These are phyloP conservation scores for Scrobipalpa atriplicella DNA, from an alignment of 2,888 invertebrate species.

Conservation along the genomic window DNA sequence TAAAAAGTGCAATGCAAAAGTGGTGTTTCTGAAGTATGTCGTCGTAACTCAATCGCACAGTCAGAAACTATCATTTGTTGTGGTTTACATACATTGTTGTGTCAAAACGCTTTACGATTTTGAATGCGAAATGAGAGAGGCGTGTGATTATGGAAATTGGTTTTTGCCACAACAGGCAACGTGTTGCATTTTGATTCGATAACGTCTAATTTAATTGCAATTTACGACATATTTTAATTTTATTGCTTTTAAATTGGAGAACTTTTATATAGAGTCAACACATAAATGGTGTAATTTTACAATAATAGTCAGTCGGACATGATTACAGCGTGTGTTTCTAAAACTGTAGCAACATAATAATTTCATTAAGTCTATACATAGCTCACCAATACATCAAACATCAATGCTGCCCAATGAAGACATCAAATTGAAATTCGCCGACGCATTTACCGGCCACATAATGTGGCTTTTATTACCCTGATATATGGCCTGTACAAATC, in stretches of 20 bases:
- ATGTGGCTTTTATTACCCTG: conserved; percentile 72
- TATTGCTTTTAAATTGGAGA: neutral
- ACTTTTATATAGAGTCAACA: neutral
- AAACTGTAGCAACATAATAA: neutral
- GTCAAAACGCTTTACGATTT: conserved; percentile 63
- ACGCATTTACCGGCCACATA: conserved; percentile 61
- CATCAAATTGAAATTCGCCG: conserved; percentile 79
- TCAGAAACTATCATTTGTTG: conserved; percentile 78
- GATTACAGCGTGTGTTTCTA: neutral
- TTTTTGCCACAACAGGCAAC: conserved; percentile 25
- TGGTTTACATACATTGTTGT: conserved; percentile 73
- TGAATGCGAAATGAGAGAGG: conserved; percentile 59
- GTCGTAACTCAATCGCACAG: conserved; percentile 73
- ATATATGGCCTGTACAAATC: conserved; percentile 74
- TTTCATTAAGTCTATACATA: neutral
- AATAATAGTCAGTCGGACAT: neutral
- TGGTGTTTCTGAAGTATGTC: conserved; percentile 57
- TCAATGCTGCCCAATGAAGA: conserved; percentile 52
- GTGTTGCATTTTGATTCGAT: conserved; percentile 20
- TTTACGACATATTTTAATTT: neutral
- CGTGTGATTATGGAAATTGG: conserved; percentile 26
- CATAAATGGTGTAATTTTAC: neutral
- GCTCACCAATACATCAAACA: neutral
- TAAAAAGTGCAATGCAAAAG: conserved; percentile 1
- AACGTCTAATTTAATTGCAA: neutral